Percentiles rank a stretch among this genome's conserved stretches.
These are phyloP conservation scores for Toxotes jaculatrix DNA, from an alignment of 2,113 vertebrate species.

Conservation along the genomic window DNA sequence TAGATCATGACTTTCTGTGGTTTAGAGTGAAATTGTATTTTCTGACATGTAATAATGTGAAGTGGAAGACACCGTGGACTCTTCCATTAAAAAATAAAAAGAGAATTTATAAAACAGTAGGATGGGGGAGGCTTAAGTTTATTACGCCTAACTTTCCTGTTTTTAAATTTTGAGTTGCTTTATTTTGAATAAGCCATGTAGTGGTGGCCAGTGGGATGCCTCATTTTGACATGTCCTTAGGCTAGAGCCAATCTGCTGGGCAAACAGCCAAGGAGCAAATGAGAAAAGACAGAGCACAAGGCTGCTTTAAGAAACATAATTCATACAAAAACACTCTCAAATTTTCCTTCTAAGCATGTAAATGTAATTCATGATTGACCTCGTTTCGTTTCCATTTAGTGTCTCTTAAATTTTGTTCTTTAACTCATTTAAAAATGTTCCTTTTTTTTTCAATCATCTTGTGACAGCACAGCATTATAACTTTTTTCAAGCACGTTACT, in stretches of 20 bases:
- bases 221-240: conserved; percentile 43
- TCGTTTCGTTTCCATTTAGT: not conserved
- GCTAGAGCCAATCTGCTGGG: conserved; percentile 54
- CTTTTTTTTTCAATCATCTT: conserved; percentile 18
- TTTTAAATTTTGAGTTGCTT: conserved; percentile 34
- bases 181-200: conserved; percentile 42
- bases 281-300: not conserved
- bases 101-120: not conserved
- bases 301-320: conserved; percentile 22
- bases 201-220: conserved; percentile 4
- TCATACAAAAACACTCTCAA: not conserved
- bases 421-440: conserved; percentile 6
- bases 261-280: conserved; percentile 27
- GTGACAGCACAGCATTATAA: conserved; percentile 30
- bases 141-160: conserved; percentile 15
- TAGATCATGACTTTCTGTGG: not conserved
- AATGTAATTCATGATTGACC: not conserved
- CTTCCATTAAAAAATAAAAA: conserved; percentile 5
- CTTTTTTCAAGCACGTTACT: conserved; percentile 39
- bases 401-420: conserved; percentile 3
- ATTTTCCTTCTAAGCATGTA: not conserved
- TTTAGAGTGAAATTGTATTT: not conserved
- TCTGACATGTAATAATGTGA: not conserved
- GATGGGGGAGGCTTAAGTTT: not conserved
- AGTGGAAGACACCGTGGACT: not conserved